Evolutionary conservation across 2,113 vertebrate genomes (phyloP).

Genomic region (Platichthys stellatus): DNA sequence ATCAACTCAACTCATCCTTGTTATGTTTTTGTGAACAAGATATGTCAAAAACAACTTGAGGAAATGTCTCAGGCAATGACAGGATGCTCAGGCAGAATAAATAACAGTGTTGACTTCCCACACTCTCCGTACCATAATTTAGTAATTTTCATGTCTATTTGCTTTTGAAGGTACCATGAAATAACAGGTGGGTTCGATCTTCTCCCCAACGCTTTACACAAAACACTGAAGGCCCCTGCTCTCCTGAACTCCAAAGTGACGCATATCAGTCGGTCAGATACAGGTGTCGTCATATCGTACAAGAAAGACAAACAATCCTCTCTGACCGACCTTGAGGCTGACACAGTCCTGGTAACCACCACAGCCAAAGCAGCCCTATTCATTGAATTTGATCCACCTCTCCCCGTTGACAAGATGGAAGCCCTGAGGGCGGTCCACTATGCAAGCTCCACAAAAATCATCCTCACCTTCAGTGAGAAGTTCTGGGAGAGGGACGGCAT

Average conservation of each 20-base stretch:
- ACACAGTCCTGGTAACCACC: slow-evolving; percentile 75
- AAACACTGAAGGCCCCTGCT: slow-evolving; percentile 51
- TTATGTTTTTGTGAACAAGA: too few species aligned
- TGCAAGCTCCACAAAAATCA: slow-evolving; percentile 76
- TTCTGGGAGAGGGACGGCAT: slow-evolving; percentile 82
- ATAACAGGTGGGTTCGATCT: slow-evolving; percentile 70
- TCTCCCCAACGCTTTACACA: slow-evolving; percentile 56
- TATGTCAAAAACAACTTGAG: too few species aligned
- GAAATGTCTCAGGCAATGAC: too few species aligned
- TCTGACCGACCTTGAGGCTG: background rate
- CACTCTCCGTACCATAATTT: too few species aligned
- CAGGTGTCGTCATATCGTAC: slow-evolving; percentile 25
- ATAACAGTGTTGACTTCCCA: too few species aligned
- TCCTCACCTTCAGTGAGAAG: slow-evolving; percentile 73
- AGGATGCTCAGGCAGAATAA: too few species aligned
- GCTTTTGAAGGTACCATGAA: slow-evolving; percentile 70
- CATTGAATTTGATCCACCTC: slow-evolving; percentile 73
- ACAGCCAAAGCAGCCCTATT: slow-evolving; percentile 81
- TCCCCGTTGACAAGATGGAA: slow-evolving; percentile 70
- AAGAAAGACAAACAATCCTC: background rate
- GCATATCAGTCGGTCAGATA: slow-evolving; percentile 16
- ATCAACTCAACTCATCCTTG: too few species aligned
- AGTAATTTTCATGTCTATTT: background rate
- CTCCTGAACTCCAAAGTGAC: slow-evolving; percentile 60
- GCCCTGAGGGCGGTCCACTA: slow-evolving; percentile 82